A percentile compares a stretch with the other conserved stretches of the same genome.
phyloP scores from a whole-genome alignment of 2,888 invertebrate species.

The Catocala fraxini region DNA sequence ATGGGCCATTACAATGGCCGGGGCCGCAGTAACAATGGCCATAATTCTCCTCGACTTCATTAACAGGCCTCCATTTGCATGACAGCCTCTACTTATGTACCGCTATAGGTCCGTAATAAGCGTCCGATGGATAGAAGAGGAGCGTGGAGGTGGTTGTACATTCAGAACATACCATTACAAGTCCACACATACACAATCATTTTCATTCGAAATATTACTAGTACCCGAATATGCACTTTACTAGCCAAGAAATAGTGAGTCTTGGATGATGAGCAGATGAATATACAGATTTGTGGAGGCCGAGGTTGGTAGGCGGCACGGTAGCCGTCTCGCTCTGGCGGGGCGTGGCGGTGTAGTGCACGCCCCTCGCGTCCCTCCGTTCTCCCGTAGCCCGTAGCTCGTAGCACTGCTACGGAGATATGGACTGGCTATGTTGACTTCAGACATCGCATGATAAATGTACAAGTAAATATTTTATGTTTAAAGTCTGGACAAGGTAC shows the following conservation, averaged over 20 bases:
- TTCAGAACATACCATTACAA: constrained; percentile 55
- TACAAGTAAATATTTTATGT: constrained; percentile 28
- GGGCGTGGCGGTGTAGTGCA: constrained; percentile 75
- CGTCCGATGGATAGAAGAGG: constrained; percentile 59
- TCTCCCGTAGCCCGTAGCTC: constrained; percentile 55
- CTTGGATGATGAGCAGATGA: constrained; percentile 47
- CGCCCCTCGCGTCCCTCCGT: constrained; percentile 68
- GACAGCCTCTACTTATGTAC: constrained; percentile 76
- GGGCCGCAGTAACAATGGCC: constrained; percentile 84
- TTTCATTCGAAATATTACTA: constrained; percentile 13
- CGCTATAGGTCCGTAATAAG: constrained; percentile 74
- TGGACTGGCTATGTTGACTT: constrained; percentile 44
- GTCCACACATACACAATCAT: constrained; percentile 31
- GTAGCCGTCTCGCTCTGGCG: constrained; percentile 71
- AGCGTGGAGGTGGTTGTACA: constrained; percentile 67
- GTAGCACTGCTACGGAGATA: constrained; percentile 52
- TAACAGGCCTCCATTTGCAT: constrained; percentile 87
- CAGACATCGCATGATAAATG: constrained; percentile 36
- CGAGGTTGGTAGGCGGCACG: constrained; percentile 74
- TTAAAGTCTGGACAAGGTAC: neutral
- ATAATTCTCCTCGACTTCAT: constrained; percentile 87
- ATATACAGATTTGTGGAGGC: constrained; percentile 56
- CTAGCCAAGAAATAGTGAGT: constrained; percentile 36
- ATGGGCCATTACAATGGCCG: constrained; percentile 81
- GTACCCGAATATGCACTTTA: constrained; percentile 61